Conservation (phyloP, 37 sponge, comb jelly and placozoan species). For the Ianthella basta region DNA sequence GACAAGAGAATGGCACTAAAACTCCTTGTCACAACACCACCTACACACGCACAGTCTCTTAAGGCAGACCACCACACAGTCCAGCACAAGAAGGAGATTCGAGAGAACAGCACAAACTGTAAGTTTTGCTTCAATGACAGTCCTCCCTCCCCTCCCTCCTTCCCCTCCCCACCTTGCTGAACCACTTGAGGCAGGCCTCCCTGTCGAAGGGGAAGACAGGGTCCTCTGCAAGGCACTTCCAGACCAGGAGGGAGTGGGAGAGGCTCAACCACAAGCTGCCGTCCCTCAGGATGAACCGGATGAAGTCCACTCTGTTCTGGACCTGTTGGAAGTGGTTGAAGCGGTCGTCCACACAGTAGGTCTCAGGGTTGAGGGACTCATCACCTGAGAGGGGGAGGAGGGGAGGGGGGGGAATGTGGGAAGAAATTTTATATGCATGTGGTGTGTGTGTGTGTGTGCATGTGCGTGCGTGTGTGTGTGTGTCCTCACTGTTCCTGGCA, state of each 20-base stretch:
- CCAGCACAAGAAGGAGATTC: too few species aligned
- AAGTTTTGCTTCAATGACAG: background rate
- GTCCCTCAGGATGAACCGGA: constrained; percentile 86
- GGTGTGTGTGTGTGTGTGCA: background rate
- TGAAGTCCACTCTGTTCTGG: constrained; percentile 70
- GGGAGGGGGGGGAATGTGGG: background rate
- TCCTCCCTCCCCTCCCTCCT: too few species aligned
- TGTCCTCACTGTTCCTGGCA: constrained; percentile 50
- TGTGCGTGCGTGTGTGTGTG: background rate
- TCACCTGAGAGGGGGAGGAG: background rate
- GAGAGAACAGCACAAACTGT: background rate
- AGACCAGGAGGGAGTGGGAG: constrained; percentile 78
- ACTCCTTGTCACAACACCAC: too few species aligned
- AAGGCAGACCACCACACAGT: too few species aligned
- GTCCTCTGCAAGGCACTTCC: constrained; percentile 75
- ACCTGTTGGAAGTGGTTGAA: constrained; percentile 70
- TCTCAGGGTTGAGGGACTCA: constrained; percentile 50
- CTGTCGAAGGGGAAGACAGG: constrained; percentile 77
- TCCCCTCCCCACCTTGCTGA: constrained; percentile 73
- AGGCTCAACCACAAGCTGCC: constrained; percentile 87
- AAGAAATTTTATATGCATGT: background rate
- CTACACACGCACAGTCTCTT: too few species aligned
- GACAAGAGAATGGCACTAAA: too few species aligned
- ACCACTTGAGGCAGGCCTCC: constrained; percentile 90
- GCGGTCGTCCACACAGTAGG: constrained; percentile 61